These are phyloP conservation scores for Sebastes trivittatus DNA, from an alignment of 2,797 vertebrate species.

Conservation along the genomic window DNA sequence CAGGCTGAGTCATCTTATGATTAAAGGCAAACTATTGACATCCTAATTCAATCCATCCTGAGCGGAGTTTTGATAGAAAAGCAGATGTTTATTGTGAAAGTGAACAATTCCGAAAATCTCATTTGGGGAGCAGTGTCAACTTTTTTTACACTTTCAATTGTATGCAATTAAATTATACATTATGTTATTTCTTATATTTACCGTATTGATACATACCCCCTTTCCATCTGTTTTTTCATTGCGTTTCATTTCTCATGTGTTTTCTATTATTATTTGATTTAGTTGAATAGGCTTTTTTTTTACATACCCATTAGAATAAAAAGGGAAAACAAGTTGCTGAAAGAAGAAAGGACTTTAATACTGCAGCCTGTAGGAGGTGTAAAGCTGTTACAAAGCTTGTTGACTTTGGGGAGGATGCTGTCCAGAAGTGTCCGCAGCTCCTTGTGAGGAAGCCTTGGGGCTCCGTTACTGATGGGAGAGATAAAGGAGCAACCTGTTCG, in stretches of 20 bases:
- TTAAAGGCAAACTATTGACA: conserved; percentile 17
- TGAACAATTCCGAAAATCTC: conserved; percentile 8
- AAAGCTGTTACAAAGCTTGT: conserved; percentile 21
- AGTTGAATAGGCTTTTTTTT: background rate
- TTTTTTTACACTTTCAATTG: background rate
- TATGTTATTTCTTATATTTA: background rate
- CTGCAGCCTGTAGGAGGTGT: conserved; percentile 34
- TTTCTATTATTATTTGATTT: conserved; percentile 20
- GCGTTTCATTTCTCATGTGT: background rate
- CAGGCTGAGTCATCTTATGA: conserved; percentile 8
- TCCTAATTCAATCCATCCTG: conserved; percentile 13
- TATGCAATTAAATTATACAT: background rate
- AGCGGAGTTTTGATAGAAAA: conserved; percentile 18
- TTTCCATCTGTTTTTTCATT: background rate
- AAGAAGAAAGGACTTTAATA: conserved; percentile 17
- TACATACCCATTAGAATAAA: conserved; percentile 29
- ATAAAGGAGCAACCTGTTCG: conserved; percentile 29
- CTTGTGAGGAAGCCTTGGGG: conserved; percentile 10
- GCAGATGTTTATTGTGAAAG: conserved; percentile 30
- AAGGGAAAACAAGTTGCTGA: conserved; percentile 1
- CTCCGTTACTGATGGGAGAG: conserved; percentile 31
- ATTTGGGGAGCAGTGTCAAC: background rate
- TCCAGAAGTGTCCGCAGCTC: conserved; percentile 17
- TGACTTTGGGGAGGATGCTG: conserved; percentile 37
- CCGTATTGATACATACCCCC: background rate